phyloP scores from a whole-genome alignment of 2,113 vertebrate species.

The Rhadina sibilatrix region DNA sequence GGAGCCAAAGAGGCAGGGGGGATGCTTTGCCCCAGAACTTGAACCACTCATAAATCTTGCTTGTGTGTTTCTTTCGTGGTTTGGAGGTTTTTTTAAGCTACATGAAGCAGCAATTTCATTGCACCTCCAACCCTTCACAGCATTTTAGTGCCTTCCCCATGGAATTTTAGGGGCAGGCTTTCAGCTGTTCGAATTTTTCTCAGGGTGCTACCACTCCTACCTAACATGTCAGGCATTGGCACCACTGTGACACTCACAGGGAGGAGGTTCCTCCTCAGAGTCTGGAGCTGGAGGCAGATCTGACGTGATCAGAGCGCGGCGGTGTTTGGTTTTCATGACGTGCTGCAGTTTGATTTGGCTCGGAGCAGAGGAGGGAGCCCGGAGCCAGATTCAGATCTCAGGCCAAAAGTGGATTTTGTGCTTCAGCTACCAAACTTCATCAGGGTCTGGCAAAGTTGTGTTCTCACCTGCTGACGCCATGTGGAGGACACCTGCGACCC shows the following conservation, averaged over 20 bases:
- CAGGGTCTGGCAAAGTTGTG: neutral
- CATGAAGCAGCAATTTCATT: neutral
- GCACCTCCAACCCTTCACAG: neutral
- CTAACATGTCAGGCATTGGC: neutral
- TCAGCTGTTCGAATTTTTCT: neutral
- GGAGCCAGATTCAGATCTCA: conserved; percentile 39
- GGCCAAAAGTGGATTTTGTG: neutral
- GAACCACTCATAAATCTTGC: neutral
- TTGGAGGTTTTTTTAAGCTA: neutral
- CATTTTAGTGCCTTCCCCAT: neutral
- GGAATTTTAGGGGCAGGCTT: neutral
- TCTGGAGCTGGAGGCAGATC: neutral
- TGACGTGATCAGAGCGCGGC: neutral
- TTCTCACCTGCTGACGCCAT: conserved; percentile 37
- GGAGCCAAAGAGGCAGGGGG: neutral
- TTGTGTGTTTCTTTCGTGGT: neutral
- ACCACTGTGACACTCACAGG: neutral
- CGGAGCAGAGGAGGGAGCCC: rapidly evolving
- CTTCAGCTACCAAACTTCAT: conserved; percentile 38
- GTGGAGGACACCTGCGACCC: conserved; percentile 27
- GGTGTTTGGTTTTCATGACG: neutral
- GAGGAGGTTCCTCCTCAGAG: neutral
- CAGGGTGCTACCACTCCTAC: neutral
- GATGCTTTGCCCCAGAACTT: neutral
- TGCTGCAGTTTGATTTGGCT: conserved; percentile 39